phyloP scores from a whole-genome alignment of 1,140 invertebrate species.

The Adoxophyes honmai region DNA sequence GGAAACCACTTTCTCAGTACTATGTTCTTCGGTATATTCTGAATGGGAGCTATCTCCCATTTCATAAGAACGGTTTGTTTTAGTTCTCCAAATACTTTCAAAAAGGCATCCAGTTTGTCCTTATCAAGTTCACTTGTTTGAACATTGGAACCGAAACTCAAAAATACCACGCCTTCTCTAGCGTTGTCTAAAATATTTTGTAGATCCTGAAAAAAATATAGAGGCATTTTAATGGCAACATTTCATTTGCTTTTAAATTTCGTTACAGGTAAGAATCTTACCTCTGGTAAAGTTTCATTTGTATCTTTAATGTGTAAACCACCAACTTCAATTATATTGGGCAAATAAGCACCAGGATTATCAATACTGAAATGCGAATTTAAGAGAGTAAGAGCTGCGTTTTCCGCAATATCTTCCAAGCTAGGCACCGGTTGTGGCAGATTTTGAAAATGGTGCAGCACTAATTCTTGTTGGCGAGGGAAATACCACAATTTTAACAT shows the following conservation, averaged over 20 bases:
- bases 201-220: constrained; percentile 27
- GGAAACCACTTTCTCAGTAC: constrained; percentile 79
- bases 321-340: constrained; percentile 78
- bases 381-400: constrained; percentile 65
- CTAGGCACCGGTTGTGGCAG: constrained; percentile 18
- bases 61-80: constrained; percentile 66
- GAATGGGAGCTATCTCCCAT: constrained; percentile 50
- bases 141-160: constrained; percentile 51
- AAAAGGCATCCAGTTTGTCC: constrained; percentile 20
- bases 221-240: too few relatives aligned
- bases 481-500: constrained; percentile 20
- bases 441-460: constrained; percentile 42
- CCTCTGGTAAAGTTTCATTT: constrained; percentile 48
- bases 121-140: constrained; percentile 14
- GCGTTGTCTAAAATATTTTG: constrained; percentile 32
- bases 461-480: constrained; percentile 27
- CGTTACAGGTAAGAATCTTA: too few relatives aligned
- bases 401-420: constrained; percentile 37
- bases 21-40: constrained; percentile 67
- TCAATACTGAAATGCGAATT: constrained; percentile 77
- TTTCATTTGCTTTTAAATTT: too few relatives aligned
- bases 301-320: constrained; percentile 62
- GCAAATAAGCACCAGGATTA: constrained; percentile 62
- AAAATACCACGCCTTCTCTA: constrained; percentile 32
- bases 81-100: constrained; percentile 51